Conservation (phyloP, 1,140 invertebrate species). For the Saccostrea cuccullata region DNA sequence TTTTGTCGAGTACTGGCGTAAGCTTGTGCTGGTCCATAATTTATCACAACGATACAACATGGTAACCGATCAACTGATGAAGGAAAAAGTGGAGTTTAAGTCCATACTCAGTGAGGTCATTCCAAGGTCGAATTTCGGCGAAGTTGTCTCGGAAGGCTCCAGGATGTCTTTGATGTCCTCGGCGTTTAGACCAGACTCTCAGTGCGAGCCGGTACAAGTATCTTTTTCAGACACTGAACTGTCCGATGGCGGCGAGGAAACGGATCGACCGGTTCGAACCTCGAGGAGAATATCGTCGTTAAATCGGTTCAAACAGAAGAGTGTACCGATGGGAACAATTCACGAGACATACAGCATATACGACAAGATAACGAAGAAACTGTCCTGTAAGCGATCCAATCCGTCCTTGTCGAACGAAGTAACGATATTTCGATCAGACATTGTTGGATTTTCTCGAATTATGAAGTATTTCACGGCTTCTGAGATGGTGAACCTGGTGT, state of each 20-base stretch:
- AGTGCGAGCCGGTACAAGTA: not conserved
- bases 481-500: conserved; percentile 15
- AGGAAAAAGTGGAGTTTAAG: conserved; percentile 11
- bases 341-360: not conserved
- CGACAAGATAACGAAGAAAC: conserved; percentile 1
- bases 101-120: conserved; percentile 14
- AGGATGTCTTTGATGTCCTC: not conserved
- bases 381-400: not conserved
- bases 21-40: not conserved
- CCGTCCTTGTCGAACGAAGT: not conserved
- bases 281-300: not conserved
- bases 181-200: not conserved
- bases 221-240: conserved; percentile 30
- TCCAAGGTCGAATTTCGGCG: conserved; percentile 28
- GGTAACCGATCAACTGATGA: not conserved
- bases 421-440: conserved; percentile 32
- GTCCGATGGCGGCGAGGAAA: not conserved
- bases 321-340: conserved; percentile 10
- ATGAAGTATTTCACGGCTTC: not conserved
- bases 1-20: conserved; percentile 6
- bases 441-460: conserved; percentile 13
- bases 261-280: not conserved
- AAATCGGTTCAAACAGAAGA: not conserved
- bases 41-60: not conserved
- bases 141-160: conserved; percentile 14